Conservation (phyloP, 64 coral and sea anemone species). For the Montipora sp. region DNA sequence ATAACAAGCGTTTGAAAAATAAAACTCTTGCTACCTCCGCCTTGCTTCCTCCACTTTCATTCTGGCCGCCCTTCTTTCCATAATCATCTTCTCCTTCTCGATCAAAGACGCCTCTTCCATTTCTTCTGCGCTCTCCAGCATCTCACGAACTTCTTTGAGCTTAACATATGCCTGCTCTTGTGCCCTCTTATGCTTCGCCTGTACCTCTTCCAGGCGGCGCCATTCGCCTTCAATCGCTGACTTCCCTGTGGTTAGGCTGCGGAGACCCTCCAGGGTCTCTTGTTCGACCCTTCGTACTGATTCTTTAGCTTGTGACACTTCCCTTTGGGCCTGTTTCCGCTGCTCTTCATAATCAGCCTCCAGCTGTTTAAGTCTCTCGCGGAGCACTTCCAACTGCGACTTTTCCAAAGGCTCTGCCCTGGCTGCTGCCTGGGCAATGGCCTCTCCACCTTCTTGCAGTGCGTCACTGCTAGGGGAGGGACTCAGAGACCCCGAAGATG, state of each 20-base stretch:
- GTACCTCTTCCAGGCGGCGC: constrained; percentile 84
- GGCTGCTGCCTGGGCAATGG: constrained; percentile 10
- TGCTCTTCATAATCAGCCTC: constrained; percentile 93
- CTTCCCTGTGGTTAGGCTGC: constrained; percentile 89
- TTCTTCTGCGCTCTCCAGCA: constrained; percentile 90
- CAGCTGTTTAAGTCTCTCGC: constrained; percentile 77
- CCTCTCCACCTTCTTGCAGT: background rate
- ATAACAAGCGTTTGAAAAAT: background rate
- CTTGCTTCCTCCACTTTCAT: constrained; percentile 91
- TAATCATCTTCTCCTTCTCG: constrained; percentile 97
- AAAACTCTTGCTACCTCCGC: constrained; percentile 76
- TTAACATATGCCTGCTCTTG: constrained; percentile 85
- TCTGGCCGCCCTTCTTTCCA: constrained; percentile 92
- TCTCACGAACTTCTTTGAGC: constrained; percentile 85
- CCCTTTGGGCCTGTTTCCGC: constrained; percentile 76
- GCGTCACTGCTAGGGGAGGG: constrained; percentile 40
- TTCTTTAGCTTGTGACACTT: constrained; percentile 84
- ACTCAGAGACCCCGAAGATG: constrained; percentile 39
- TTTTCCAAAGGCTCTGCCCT: constrained; percentile 62
- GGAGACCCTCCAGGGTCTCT: constrained; percentile 86
- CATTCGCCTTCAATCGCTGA: constrained; percentile 93
- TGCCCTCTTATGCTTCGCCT: constrained; percentile 90
- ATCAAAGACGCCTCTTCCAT: constrained; percentile 86
- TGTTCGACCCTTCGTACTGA: constrained; percentile 86
- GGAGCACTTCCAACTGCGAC: constrained; percentile 80